Evolutionary conservation across 2,888 invertebrate genomes (phyloP), one percentile per base, ranked within the genome.

Genomic region (Drosophila putrida): DNA sequence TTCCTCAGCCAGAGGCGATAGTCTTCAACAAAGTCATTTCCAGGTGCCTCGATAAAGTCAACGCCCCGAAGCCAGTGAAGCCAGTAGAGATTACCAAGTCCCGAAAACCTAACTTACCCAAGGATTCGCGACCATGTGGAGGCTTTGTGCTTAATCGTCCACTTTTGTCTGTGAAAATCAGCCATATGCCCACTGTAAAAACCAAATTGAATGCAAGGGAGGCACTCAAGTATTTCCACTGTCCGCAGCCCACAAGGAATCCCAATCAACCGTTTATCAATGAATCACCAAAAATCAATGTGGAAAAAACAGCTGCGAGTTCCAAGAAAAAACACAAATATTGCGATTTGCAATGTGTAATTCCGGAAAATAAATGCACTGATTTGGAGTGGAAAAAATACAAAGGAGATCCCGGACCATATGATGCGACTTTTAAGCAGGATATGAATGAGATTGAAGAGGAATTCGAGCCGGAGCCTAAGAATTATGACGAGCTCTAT

Each of bases 401-500:
- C 8, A 39, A 64, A 33, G 25, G 33, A 6, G 46, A 61, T 43
- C n/a, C 51, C 0, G 13, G 13, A 6, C 6, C 39, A 4, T 57
- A 50, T 58, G 46, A 72, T 2, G 8, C 25, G 10, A 39, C 54
- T 0, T 61, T 67, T 2, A 5, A 61, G 2, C 6, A 0, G 8
- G 51, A 59, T 9, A 6, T 49, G 35, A 27, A 39, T 10, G 4
- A 33, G 6, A n/a, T 43, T 8, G 6, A 31, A 8, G 10, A 33
- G 4, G 10, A 50, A 13, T 13, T 10, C 1, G 13, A 44, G 20
- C 5, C 41, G 3, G 54, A 69, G 36, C 79, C 79, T 0, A 72
- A 36, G 13, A 64, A 81, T 20, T 81, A 81, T 20, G 79, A 80
- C 0, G 82, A 80, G 13, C 44, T 80, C 0, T 80, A 72, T 33